These are phyloP conservation scores for Catharus minimus DNA, from an alignment of 2,113 vertebrate genomes.

Conservation along the genomic window DNA sequence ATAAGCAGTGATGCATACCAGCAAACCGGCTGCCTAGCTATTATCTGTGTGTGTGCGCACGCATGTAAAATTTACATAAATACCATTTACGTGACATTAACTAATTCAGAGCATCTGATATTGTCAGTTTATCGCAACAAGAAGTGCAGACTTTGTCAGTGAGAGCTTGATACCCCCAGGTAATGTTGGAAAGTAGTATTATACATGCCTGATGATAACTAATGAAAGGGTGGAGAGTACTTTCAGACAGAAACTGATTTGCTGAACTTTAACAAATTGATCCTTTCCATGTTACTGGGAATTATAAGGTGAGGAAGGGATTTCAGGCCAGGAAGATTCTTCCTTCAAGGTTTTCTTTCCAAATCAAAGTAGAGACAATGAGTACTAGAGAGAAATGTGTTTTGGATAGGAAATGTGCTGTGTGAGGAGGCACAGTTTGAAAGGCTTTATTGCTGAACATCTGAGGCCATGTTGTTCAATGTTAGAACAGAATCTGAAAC, in stretches of 20 bases:
- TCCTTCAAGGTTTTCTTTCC: background rate
- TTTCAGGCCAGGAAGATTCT: background rate
- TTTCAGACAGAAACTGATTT: background rate
- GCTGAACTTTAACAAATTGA: background rate
- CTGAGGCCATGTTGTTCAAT: background rate
- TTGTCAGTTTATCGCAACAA: background rate
- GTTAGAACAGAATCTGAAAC: background rate
- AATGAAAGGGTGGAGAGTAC: background rate
- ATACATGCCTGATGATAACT: background rate
- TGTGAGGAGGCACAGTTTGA: fast-evolving
- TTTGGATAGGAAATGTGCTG: background rate
- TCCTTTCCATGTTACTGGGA: background rate
- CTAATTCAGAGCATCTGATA: background rate
- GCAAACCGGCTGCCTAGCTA: conserved; percentile 23
- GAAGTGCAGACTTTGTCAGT: background rate
- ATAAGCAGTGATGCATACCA: conserved; percentile 55
- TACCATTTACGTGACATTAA: background rate
- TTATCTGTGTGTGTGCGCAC: background rate
- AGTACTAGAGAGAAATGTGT: background rate
- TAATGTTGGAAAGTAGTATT: background rate
- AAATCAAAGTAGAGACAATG: background rate
- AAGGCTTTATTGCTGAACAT: background rate
- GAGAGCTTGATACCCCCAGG: background rate
- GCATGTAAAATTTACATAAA: conserved; percentile 22
- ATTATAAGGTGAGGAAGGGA: background rate